phyloP scores from a whole-genome alignment of 2,113 vertebrate species.

The Dromiciops gliroides region DNA sequence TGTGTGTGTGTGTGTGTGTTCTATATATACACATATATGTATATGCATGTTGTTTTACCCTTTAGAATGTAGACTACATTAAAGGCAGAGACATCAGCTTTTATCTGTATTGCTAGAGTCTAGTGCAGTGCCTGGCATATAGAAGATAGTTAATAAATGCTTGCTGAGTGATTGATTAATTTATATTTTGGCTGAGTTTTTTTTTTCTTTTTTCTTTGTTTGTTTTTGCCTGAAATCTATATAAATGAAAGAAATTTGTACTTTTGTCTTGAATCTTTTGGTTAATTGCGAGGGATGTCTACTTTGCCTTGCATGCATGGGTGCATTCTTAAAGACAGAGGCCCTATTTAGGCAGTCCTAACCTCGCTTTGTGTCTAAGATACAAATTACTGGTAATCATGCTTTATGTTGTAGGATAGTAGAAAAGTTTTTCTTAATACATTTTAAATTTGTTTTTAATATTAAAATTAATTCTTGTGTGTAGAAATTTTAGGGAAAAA shows the following conservation, averaged over 20 bases:
- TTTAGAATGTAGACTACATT: neutral
- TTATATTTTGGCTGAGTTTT: neutral
- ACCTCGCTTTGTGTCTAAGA: neutral
- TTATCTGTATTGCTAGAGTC: neutral
- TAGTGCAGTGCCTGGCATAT: neutral
- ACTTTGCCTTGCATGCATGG: neutral
- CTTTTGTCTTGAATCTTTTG: neutral
- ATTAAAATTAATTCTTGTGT: neutral
- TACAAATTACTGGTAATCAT: neutral
- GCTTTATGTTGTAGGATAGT: neutral
- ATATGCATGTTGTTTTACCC: neutral
- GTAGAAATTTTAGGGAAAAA: neutral
- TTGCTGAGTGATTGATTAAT: neutral
- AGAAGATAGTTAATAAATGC: neutral
- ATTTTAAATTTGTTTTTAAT: neutral
- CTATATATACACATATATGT: neutral
- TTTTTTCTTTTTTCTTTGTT: neutral
- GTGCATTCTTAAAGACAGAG: neutral
- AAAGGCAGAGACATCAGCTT: neutral
- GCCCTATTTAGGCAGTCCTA: neutral
- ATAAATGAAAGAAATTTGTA: neutral
- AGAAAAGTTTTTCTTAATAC: neutral
- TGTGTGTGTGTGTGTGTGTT: neutral
- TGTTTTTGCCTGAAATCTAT: neutral
- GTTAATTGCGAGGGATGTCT: neutral